Evolutionary conservation across 2,113 vertebrate species (phyloP).

Genomic region (Osmerus mordax): DNA sequence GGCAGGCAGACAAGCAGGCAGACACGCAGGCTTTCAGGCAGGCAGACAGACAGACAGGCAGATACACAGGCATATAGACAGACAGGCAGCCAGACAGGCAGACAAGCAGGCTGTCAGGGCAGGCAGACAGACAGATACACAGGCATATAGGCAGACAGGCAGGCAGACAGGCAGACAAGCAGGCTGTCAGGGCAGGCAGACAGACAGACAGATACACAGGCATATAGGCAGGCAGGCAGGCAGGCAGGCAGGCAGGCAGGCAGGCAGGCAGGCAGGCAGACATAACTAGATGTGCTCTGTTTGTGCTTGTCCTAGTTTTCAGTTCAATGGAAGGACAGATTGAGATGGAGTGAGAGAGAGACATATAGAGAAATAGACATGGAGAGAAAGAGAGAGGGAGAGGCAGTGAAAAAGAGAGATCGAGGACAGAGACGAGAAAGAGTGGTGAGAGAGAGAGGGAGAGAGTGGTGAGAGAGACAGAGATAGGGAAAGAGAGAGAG

Average conservation of each 20-base stretch:
- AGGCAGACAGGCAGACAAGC: neutral
- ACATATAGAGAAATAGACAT: slow-evolving; percentile 57
- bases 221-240: neutral
- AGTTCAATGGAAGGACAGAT: too few relatives aligned
- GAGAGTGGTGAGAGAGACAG: neutral
- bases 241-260: slow-evolving; percentile 2
- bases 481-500: slow-evolving; percentile 14
- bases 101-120: neutral
- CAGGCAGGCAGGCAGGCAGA: neutral
- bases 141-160: neutral
- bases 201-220: slow-evolving; percentile 18
- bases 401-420: neutral
- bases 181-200: neutral
- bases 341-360: slow-evolving; percentile 30
- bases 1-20: slow-evolving; percentile 3
- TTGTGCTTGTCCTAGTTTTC: too few relatives aligned
- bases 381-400: slow-evolving; percentile 25
- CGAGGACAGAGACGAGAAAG: slow-evolving; percentile 30
- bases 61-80: neutral
- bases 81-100: neutral
- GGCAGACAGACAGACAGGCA: neutral
- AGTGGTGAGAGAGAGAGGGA: neutral
- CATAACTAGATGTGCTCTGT: slow-evolving; percentile 7
- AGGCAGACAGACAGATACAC: neutral
- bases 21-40: neutral